These are phyloP conservation scores for Sinosuthora webbiana DNA, from an alignment of 2,113 vertebrate species.

Conservation along the genomic window DNA sequence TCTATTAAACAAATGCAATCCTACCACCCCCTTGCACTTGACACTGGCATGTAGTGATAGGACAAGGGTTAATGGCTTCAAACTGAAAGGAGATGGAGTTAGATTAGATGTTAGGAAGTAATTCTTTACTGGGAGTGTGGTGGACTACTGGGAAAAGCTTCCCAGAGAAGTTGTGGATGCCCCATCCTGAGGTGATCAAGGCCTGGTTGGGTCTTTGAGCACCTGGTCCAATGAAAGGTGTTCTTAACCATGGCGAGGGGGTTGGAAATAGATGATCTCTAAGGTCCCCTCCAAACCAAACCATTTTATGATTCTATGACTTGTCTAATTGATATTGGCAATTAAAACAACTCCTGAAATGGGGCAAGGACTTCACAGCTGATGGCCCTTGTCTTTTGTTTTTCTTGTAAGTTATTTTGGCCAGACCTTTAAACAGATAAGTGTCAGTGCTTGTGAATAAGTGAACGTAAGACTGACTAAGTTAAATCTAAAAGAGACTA, in stretches of 20 bases:
- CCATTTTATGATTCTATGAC: not conserved
- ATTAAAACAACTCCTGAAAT: not conserved
- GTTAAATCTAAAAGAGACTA: not conserved
- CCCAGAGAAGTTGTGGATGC: not conserved
- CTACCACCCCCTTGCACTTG: not conserved
- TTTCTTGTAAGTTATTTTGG: not conserved
- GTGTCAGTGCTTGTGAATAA: not conserved
- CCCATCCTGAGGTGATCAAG: not conserved
- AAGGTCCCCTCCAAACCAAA: not conserved
- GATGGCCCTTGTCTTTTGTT: not conserved
- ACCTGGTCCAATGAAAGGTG: not conserved
- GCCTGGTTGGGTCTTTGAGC: not conserved
- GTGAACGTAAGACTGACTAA: not conserved
- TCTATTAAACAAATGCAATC: not conserved
- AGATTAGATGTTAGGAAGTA: not conserved
- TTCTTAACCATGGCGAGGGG: not conserved
- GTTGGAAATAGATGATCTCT: not conserved
- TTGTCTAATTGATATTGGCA: not conserved
- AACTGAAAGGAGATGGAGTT: not conserved
- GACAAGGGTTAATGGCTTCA: not conserved
- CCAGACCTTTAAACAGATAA: not conserved
- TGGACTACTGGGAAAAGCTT: not conserved
- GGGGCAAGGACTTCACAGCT: not conserved
- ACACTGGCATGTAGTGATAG: not conserved
- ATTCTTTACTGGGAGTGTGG: not conserved